Percentiles rank a stretch among this genome's conserved stretches.
Conservation (phyloP, 92 coral and sea anemone species). For the Isaurus tuberculatus region DNA sequence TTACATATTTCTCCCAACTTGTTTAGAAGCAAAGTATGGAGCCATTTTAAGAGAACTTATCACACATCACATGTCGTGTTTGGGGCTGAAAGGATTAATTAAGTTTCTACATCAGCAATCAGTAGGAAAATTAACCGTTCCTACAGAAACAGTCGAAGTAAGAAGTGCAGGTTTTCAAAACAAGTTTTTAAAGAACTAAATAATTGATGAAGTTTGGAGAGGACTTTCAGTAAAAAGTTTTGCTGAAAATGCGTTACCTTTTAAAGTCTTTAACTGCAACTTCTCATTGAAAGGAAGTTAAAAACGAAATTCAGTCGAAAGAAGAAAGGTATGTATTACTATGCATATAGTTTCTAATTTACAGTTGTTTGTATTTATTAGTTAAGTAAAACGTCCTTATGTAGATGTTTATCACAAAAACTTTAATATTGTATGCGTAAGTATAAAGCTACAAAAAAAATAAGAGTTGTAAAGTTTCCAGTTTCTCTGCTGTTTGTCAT, state of each 20-base stretch:
- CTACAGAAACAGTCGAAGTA: neutral
- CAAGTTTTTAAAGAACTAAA: neutral
- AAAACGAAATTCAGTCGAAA: no score
- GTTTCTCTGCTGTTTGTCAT: neutral
- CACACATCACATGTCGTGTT: no score
- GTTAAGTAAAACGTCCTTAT: neutral
- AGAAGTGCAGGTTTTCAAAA: neutral
- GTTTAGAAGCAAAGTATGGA: no score
- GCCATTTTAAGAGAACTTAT: no score
- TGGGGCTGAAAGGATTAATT: no score
- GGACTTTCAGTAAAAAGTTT: neutral
- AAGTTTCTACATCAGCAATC: neutral
- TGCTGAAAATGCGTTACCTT: neutral
- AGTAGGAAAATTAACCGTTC: neutral
- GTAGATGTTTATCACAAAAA: neutral
- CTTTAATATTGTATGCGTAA: neutral
- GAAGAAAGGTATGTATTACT: no score
- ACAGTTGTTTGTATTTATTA: no score
- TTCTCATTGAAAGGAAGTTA: neutral
- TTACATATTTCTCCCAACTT: no score
- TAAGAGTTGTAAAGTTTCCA: neutral
- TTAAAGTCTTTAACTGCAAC: neutral
- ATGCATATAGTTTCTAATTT: no score
- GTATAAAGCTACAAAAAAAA: neutral
- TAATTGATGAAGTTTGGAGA: neutral